phyloP scores from a whole-genome alignment of 2,888 invertebrate genomes.

The Drosophila paranaensis region DNA sequence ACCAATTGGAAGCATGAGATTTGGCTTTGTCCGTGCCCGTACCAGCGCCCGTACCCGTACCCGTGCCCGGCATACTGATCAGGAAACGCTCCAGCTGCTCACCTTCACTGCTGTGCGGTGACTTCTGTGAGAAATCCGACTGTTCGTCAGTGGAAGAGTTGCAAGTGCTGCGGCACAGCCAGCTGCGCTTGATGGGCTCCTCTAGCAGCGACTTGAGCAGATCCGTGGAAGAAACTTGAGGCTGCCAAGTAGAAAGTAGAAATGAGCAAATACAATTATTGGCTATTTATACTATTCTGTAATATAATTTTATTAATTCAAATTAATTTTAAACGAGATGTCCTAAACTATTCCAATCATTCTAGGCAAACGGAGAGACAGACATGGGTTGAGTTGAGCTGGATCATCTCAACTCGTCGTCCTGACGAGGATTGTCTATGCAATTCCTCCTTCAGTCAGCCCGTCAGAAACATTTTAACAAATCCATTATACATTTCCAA shows the following conservation, averaged over 20 bases:
- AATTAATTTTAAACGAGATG: not conserved
- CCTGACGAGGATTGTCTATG: no score
- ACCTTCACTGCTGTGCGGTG: conserved; percentile 70
- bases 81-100: conserved; percentile 72
- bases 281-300: not conserved
- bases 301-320: not conserved
- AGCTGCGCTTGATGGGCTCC: conserved; percentile 85
- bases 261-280: not conserved
- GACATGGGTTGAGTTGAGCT: no score
- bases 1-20: conserved; percentile 46
- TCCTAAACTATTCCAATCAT: no score
- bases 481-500: no score
- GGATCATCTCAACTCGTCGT: no score
- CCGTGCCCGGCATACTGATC: conserved; percentile 54
- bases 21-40: conserved; percentile 46
- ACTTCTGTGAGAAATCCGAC: conserved; percentile 70
- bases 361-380: no score
- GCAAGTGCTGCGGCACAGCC: conserved; percentile 83
- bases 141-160: conserved; percentile 78
- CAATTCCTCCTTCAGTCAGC: no score
- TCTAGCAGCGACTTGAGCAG: conserved; percentile 83
- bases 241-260: conserved; percentile 28
- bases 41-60: conserved; percentile 4
- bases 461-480: no score
- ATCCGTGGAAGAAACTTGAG: conserved; percentile 82